Evolutionary conservation across 1,140 invertebrate genomes (phyloP), one percentile per base, ranked within the genome.

Genomic region (Penaeus indicus): DNA sequence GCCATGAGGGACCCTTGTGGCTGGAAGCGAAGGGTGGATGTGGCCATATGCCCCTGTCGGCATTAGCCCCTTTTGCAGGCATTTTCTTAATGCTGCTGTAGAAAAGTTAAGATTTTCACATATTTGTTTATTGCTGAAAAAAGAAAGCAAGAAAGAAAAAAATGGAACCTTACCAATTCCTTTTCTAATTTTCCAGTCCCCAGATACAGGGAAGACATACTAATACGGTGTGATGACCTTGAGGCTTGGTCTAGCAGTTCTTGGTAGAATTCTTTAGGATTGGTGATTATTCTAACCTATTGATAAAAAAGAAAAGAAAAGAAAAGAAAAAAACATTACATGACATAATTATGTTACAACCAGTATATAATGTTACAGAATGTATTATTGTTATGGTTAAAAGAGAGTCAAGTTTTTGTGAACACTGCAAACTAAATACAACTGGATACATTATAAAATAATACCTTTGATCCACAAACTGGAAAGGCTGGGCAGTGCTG

Each of bases 191-290:
- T 92, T 1, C 98, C 98, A 88, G 95, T 98, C 72, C 99, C 99
- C 64, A 99, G 93, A 92, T 99, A 99, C 11, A 99, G 93, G 78
- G 98, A 99, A 3, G 98, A 96, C 79, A 99, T 93, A 0, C 96
- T 95, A 92, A 99, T 97, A 91, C 98, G 95, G 82, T 94, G 93
- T 90, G 95, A 95, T 3, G 98, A 96, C 89, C 92, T 93, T 91
- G 93, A 92, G 91, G 96, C 95, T 92, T 95, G 95, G 64, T 95
- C 93, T 91, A 97, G 92, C 22, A 98, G 91, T 4, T 94, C 95
- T 22, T 95, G 93, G 92, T 97, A 97, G 92, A 97, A 98, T 84
- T 94, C 94, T 64, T 93, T 92, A 7, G 97, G 97, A 91, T 96
- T 95, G 47, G 94, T 94, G 89, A 97, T 95, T 77, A 97, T 94